Conservation (phyloP, 2,113 vertebrate species). For the Caranx ignobilis region DNA sequence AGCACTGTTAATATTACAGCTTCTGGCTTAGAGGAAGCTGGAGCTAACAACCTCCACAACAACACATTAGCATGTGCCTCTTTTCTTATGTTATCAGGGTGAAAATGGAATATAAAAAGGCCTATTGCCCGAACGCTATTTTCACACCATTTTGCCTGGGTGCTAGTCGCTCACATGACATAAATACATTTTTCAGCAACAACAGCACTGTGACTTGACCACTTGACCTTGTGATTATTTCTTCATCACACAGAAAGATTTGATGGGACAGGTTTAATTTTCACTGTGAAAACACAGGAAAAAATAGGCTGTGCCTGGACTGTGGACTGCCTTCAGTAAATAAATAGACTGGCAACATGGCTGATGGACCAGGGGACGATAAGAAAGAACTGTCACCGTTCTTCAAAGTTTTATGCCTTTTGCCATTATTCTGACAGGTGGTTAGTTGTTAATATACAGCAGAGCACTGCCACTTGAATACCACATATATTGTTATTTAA, state of each 20-base stretch:
- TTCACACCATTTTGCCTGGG: constrained; percentile 8
- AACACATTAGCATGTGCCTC: constrained; percentile 32
- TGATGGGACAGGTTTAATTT: constrained; percentile 46
- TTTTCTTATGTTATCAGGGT: constrained; percentile 32
- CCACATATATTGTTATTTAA: too few relatives aligned
- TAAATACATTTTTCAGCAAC: constrained; percentile 5
- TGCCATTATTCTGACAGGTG: constrained; percentile 1
- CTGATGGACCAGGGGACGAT: neutral
- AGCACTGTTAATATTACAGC: constrained; percentile 36
- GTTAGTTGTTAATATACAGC: neutral
- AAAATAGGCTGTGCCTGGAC: neutral
- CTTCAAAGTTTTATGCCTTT: constrained; percentile 12
- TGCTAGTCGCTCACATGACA: constrained; percentile 17
- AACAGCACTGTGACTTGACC: constrained; percentile 13
- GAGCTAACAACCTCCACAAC: constrained; percentile 46
- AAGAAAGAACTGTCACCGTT: constrained; percentile 6
- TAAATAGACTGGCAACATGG: neutral
- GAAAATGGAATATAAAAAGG: constrained; percentile 51
- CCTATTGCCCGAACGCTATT: constrained; percentile 13
- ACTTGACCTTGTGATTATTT: constrained; percentile 43
- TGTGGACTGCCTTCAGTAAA: neutral
- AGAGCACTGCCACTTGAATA: neutral
- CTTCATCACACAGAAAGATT: constrained; percentile 39
- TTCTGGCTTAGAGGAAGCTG: constrained; percentile 19
- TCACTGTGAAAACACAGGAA: constrained; percentile 8